Conservation (phyloP, 2,113 vertebrate genomes). For the Thomomys bottae region DNA sequence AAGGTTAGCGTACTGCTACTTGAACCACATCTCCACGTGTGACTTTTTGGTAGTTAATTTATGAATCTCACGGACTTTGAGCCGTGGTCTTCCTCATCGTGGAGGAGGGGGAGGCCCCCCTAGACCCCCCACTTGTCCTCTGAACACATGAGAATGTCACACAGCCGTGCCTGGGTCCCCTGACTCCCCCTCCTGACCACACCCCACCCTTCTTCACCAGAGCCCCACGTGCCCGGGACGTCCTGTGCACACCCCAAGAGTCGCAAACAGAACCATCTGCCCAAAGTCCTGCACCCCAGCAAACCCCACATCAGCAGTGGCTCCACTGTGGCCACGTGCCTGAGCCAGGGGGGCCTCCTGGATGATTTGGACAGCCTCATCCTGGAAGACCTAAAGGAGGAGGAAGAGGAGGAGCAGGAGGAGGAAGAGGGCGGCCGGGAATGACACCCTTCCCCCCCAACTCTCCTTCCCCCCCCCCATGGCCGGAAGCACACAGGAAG, state of each 20-base stretch:
- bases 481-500: not conserved
- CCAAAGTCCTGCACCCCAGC: slow-evolving; percentile 85
- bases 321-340: slow-evolving; percentile 88
- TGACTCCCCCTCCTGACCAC: not conserved
- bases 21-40: too few relatives aligned
- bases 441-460: slow-evolving; percentile 24
- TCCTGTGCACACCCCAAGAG: slow-evolving; percentile 87
- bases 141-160: not conserved
- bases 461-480: not conserved
- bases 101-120: too few relatives aligned
- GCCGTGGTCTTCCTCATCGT: too few relatives aligned
- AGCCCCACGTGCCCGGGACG: slow-evolving; percentile 84
- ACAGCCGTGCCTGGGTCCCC: not conserved
- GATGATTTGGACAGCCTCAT: slow-evolving; percentile 83
- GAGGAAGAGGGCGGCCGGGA: slow-evolving; percentile 13
- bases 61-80: too few relatives aligned
- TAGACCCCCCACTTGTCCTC: not conserved
- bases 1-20: too few relatives aligned
- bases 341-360: slow-evolving; percentile 86
- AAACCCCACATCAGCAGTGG: slow-evolving; percentile 84
- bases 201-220: slow-evolving; percentile 69
- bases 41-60: too few relatives aligned
- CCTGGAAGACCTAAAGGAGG: slow-evolving; percentile 84
- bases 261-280: slow-evolving; percentile 81
- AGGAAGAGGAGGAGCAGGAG: slow-evolving; percentile 62